These are phyloP conservation scores for Epiblema foenella DNA, from an alignment of 2,888 invertebrate species.

Conservation along the genomic window DNA sequence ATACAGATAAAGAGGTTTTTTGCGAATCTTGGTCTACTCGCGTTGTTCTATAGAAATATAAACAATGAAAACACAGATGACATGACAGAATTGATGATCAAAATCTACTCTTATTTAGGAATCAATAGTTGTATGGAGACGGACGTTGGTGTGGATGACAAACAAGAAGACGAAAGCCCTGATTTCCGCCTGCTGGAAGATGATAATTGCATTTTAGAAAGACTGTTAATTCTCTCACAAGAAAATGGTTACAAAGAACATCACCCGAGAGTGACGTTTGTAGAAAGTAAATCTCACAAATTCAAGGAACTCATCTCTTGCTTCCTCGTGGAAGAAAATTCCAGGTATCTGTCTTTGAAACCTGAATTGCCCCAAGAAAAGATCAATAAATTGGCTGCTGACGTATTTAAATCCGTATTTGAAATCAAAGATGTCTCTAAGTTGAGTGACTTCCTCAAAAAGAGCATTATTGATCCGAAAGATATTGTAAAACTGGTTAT, in stretches of 20 bases:
- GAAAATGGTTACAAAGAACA: slow-evolving; percentile 73
- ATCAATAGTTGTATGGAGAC: slow-evolving; percentile 53
- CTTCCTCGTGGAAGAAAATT: slow-evolving; percentile 78
- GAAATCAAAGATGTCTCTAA: slow-evolving; percentile 61
- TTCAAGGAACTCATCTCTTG: slow-evolving; percentile 83
- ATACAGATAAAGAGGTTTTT: slow-evolving; percentile 66
- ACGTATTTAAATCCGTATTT: slow-evolving; percentile 78
- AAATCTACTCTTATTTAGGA: slow-evolving; percentile 58
- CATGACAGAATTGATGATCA: slow-evolving; percentile 61
- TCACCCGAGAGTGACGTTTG: slow-evolving; percentile 84
- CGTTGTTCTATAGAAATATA: slow-evolving; percentile 70
- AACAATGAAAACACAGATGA: slow-evolving; percentile 67
- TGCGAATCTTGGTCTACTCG: slow-evolving; percentile 65
- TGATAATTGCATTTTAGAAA: slow-evolving; percentile 87
- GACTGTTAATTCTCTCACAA: slow-evolving; percentile 85
- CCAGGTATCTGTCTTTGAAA: slow-evolving; percentile 62
- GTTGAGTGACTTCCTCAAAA: slow-evolving; percentile 61
- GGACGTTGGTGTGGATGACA: slow-evolving; percentile 40
- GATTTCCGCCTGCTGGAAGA: slow-evolving; percentile 78
- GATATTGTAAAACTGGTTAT: slow-evolving; percentile 90
- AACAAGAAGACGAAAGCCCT: slow-evolving; percentile 46
- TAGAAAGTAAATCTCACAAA: slow-evolving; percentile 74
- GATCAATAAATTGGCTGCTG: slow-evolving; percentile 64
- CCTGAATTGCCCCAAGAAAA: slow-evolving; percentile 64
- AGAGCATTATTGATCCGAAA: slow-evolving; percentile 78